Evolutionary conservation across 2,797 vertebrate species (phyloP).

Genomic region (Catamblyrhynchus diadema): DNA sequence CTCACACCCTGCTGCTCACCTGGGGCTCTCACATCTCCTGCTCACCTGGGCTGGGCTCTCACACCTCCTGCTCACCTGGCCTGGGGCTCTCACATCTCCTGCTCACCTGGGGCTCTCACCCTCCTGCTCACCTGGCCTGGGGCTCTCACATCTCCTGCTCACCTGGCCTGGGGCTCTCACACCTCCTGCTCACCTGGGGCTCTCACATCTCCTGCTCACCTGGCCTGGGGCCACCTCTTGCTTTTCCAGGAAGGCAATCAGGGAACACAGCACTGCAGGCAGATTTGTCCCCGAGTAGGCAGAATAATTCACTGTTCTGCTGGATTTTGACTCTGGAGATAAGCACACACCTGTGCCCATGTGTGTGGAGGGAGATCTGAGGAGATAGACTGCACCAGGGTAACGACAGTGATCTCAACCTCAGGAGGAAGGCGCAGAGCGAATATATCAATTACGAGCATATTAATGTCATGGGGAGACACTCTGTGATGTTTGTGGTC

Average conservation of each 20-base stretch:
- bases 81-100: too few species aligned
- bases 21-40: too few species aligned
- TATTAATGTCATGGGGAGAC: slow-evolving; percentile 28
- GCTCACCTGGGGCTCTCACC: too few species aligned
- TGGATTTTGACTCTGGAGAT: not conserved
- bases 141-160: too few species aligned
- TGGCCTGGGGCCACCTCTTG: too few species aligned
- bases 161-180: too few species aligned
- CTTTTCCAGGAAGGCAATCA: not conserved
- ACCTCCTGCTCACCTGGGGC: too few species aligned
- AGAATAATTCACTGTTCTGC: not conserved
- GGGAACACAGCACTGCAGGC: not conserved
- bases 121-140: too few species aligned
- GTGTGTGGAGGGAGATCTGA: not conserved
- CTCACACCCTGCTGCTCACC: too few species aligned
- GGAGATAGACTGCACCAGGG: not conserved
- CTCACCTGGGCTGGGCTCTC: too few species aligned
- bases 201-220: not conserved
- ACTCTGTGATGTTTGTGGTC: slow-evolving; percentile 42
- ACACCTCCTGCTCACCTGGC: too few species aligned
- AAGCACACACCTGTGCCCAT: not conserved
- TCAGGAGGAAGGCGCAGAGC: not conserved
- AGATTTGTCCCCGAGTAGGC: not conserved
- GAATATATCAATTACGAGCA: not conserved
- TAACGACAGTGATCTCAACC: not conserved